A percentile compares a stretch with the other conserved stretches of the same genome.
These are phyloP conservation scores for Nymphalis urticae DNA, from an alignment of 2,888 invertebrate genomes.

Conservation along the genomic window DNA sequence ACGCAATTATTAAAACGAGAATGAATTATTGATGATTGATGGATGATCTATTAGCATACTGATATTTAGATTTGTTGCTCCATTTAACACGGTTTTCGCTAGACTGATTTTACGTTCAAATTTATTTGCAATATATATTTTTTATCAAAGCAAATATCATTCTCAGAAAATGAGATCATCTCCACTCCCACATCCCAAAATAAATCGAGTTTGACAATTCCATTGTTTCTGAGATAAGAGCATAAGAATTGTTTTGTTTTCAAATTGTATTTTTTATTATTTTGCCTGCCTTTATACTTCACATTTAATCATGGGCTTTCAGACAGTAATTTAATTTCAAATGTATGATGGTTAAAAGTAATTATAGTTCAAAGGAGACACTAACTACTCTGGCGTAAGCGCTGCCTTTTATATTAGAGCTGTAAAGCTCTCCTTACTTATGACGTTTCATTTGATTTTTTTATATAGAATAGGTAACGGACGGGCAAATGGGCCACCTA, in stretches of 20 bases:
- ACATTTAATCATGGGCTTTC: constrained; percentile 14
- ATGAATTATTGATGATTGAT: background rate
- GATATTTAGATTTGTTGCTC: constrained; percentile 14
- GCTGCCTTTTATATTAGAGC: no score
- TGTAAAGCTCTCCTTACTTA: no score
- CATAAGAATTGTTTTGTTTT: constrained; percentile 7
- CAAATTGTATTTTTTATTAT: constrained; percentile 3
- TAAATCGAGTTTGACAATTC: constrained; percentile 45
- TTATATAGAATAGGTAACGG: no score
- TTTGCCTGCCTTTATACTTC: background rate
- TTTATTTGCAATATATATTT: background rate
- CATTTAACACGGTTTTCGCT: constrained; percentile 11
- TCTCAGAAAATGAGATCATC: constrained; percentile 2
- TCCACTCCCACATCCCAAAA: constrained; percentile 43
- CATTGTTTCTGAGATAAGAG: constrained; percentile 31
- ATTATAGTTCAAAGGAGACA: constrained; percentile 16
- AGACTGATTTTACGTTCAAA: constrained; percentile 6
- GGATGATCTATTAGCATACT: constrained; percentile 11
- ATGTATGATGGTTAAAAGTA: constrained; percentile 25
- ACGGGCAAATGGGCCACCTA: no score
- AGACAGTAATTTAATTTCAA: constrained; percentile 21
- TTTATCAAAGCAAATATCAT: constrained; percentile 9
- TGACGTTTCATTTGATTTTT: no score
- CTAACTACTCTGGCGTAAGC: background rate
- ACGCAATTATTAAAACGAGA: no score